Evolutionary conservation across 1,140 invertebrate genomes (phyloP).

Genomic region (Parasteatoda tepidariorum): DNA sequence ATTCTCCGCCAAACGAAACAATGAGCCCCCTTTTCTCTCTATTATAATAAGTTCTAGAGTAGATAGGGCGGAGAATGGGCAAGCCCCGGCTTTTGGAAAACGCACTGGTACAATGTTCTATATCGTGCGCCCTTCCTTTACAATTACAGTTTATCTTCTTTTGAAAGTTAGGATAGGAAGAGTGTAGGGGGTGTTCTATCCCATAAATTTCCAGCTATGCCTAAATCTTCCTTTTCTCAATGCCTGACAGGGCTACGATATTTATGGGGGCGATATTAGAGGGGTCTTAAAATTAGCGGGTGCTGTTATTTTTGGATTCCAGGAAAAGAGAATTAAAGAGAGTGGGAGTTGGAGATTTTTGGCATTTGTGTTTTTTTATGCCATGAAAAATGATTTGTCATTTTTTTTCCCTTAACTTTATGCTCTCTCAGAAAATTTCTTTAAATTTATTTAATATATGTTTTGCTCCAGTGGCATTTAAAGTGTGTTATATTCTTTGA

Average conservation of each 20-base stretch:
- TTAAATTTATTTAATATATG: no score
- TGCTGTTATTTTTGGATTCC: slow-evolving; percentile 9
- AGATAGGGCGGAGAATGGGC: background rate
- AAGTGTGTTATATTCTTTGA: no score
- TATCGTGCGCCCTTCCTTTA: background rate
- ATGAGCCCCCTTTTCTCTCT: background rate
- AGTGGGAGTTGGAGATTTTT: no score
- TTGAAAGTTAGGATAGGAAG: background rate
- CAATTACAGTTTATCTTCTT: background rate
- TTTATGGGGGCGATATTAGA: slow-evolving; percentile 34
- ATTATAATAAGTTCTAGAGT: background rate
- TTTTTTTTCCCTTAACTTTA: no score
- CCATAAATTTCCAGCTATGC: slow-evolving; percentile 23
- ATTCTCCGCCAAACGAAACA: background rate
- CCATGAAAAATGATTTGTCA: no score
- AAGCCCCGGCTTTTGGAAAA: background rate
- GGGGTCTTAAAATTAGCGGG: slow-evolving; percentile 28
- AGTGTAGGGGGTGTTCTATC: background rate
- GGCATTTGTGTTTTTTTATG: no score
- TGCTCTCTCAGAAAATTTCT: no score
- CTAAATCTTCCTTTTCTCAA: background rate
- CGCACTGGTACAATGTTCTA: background rate
- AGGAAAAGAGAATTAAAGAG: no score
- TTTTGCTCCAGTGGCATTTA: no score
- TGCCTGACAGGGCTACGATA: slow-evolving; percentile 5